Evolutionary conservation across 2,113 vertebrate species (phyloP).

Genomic region (Tychaedon coryphoeus): DNA sequence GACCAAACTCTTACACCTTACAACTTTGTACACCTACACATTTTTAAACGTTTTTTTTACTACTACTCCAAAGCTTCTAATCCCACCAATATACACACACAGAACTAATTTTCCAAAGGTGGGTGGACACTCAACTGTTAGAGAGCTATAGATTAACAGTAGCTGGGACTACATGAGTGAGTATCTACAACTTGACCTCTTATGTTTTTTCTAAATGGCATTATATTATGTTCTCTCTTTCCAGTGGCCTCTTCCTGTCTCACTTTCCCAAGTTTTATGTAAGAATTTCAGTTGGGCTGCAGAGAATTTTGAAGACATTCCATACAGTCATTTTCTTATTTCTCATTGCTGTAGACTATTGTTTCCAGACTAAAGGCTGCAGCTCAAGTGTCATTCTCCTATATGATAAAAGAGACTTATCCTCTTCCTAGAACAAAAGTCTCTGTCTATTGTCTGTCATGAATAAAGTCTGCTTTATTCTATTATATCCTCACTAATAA

Average conservation of each 20-base stretch:
- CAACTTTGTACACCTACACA: background rate
- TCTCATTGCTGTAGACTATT: background rate
- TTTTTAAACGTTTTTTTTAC: background rate
- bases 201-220: background rate
- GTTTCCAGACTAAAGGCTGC: background rate
- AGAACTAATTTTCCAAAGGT: background rate
- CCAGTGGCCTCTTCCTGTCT: background rate
- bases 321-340: background rate
- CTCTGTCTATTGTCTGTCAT: background rate
- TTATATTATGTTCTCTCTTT: background rate
- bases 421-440: background rate
- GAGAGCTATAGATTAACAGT: background rate
- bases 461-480: background rate
- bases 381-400: background rate
- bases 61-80: background rate
- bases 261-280: background rate
- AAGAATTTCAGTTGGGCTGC: background rate
- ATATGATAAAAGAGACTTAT: background rate
- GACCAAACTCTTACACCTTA: background rate
- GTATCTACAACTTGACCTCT: background rate
- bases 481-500: background rate
- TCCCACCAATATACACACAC: fast-evolving
- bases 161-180: background rate
- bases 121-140: background rate
- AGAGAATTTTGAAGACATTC: background rate